These are phyloP conservation scores for Rhamnusium bicolor DNA, from an alignment of 2,888 invertebrate genomes.

Conservation along the genomic window DNA sequence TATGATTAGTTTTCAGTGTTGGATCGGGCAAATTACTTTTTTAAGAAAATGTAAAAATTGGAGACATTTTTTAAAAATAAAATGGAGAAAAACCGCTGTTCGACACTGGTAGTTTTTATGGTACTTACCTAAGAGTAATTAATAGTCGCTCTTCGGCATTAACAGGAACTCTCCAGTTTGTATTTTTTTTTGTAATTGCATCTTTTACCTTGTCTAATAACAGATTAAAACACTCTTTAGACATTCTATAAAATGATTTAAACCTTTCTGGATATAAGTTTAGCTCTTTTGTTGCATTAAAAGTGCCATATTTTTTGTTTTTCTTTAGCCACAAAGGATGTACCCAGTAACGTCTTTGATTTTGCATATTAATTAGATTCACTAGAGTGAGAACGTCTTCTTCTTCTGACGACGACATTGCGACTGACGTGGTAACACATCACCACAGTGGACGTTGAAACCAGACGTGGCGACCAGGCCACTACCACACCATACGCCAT, in stretches of 20 bases:
- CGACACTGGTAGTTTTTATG: background rate
- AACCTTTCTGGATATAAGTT: conserved; percentile 28
- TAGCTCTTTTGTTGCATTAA: conserved; percentile 22
- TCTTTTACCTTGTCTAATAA: conserved; percentile 4
- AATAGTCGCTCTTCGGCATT: conserved; percentile 31
- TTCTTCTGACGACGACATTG: conserved; percentile 6
- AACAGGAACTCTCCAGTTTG: conserved; percentile 25
- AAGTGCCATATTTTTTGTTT: conserved; percentile 22
- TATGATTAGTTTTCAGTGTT: background rate
- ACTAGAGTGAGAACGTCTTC: conserved; percentile 19
- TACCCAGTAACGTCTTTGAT: conserved; percentile 28
- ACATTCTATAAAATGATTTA: conserved; percentile 34
- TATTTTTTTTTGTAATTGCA: conserved; percentile 22
- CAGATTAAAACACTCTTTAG: conserved; percentile 21
- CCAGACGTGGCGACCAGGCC: background rate
- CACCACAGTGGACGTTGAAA: background rate
- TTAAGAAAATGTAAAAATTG: background rate
- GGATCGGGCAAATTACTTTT: background rate
- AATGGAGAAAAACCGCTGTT: background rate
- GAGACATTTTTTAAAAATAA: background rate
- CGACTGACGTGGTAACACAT: background rate
- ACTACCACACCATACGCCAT: background rate
- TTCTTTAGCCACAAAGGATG: conserved; percentile 19
- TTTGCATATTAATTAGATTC: conserved; percentile 22
- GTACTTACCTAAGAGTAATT: conserved; percentile 31